phyloP scores from a whole-genome alignment of 1,140 invertebrate genomes.

The Oreohelix idahoensis region DNA sequence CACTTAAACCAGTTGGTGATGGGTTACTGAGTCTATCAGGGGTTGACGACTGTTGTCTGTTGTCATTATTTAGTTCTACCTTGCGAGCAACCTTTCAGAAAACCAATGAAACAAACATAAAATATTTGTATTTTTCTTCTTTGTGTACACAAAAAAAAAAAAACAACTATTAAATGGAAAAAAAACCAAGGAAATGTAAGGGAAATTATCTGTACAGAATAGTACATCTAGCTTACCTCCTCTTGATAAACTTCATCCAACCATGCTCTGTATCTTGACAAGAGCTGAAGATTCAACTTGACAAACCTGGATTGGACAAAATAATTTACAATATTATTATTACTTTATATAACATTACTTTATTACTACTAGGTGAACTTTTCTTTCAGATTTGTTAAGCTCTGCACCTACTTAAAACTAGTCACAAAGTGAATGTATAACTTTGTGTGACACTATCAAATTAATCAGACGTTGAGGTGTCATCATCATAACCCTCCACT shows the following conservation, averaged over 20 bases:
- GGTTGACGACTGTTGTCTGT: background rate
- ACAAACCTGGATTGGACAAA: slow-evolving; percentile 86
- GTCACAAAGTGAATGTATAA: no score
- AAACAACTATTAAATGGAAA: no score
- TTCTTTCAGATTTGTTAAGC: no score
- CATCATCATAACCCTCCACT: no score
- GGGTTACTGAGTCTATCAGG: slow-evolving; percentile 19
- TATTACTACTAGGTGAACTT: no score
- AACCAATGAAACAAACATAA: no score
- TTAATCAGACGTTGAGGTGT: no score
- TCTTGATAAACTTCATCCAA: slow-evolving; percentile 71
- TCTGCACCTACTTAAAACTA: no score
- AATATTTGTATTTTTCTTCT: no score
- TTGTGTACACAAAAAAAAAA: no score
- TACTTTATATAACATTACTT: background rate
- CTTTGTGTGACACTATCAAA: no score
- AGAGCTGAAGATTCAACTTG: slow-evolving; percentile 87
- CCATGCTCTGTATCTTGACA: slow-evolving; percentile 85
- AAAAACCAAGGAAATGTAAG: background rate
- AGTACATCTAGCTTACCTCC: slow-evolving; percentile 55
- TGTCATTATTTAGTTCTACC: slow-evolving; percentile 1
- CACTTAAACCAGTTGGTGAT: background rate
- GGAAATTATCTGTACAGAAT: background rate
- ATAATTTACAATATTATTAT: background rate
- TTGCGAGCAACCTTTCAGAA: slow-evolving; percentile 6